Base-by-base conservation (phyloP, 1,140 invertebrate genomes). In the Zaprionus tsacasi region DNA sequence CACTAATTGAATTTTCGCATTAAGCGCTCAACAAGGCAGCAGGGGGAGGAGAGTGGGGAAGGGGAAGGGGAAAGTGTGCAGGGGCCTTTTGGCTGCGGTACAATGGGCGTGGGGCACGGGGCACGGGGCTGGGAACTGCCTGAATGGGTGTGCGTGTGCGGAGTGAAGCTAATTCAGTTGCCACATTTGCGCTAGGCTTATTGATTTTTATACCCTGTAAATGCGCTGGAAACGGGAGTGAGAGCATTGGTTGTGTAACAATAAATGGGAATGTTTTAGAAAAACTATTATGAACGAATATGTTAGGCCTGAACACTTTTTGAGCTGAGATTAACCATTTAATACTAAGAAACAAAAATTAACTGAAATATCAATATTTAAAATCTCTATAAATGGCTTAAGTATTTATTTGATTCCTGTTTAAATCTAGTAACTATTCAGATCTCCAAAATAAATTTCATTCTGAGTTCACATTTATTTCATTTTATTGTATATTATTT, bases 1-100 rank as follows among this genome's bases (percentile, higher is more conserved):
- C 85, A 81, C 78, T 89, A 89, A 89, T 89, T 89, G 86, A 89
- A 89, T 89, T 89, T 89, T 89, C 86, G 85, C 81, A 89, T 89
- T 89, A 83, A 89, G 81, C 80, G 59, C 70, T 63, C 73, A 65
- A 64, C 72, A 63, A 68, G 70, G 67, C 6, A n/a, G n/a, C n/a
- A n/a, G 67, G 56, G 54, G 55, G 48, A 38, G 30, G 13, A 12
- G 6, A 21, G 21, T 2, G n/a, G n/a, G n/a, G n/a, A 21, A 21
- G 6, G n/a, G 6, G n/a, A 17, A 3, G 45, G 45, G 45, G 69
- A 58, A 56, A 30, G 35, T 15, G 12, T 21, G 21, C 21, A 17
- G 7, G 8, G 10, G n/a, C 21, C 27, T 11, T 68, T 30, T 56
- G 63, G 55, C 48, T 30, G 17, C 61, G 58, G 25, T 17, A 10